A percentile compares a stretch with the other conserved stretches of the same genome.
Conservation (phyloP, 2,888 invertebrate genomes). For the Eustalomyia histrio region DNA sequence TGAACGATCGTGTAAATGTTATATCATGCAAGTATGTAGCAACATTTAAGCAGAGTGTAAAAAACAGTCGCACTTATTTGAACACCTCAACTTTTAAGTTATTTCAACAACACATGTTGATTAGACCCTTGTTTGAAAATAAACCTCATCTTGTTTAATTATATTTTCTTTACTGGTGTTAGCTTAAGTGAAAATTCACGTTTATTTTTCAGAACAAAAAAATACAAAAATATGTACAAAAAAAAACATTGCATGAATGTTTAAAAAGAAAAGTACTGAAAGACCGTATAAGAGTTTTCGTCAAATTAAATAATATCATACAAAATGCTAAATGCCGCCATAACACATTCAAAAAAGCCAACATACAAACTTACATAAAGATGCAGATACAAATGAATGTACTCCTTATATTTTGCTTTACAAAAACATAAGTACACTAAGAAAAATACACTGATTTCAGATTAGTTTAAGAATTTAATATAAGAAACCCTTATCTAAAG, state of each 20-base stretch:
- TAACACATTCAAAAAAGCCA: not conserved
- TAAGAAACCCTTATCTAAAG: too few species aligned
- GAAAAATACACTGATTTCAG: not conserved
- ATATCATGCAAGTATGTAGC: too few species aligned
- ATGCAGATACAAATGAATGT: not conserved
- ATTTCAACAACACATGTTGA: slow-evolving; percentile 26
- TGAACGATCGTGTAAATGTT: too few species aligned
- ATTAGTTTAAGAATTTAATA: too few species aligned
- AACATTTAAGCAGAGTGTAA: not conserved
- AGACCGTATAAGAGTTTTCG: not conserved
- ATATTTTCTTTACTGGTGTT: slow-evolving; percentile 16
- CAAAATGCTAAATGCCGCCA: not conserved
- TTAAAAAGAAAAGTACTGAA: slow-evolving; percentile 2
- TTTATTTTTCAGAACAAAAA: slow-evolving; percentile 4
- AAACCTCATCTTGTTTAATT: slow-evolving; percentile 23
- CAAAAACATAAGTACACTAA: not conserved
- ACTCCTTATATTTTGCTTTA: not conserved
- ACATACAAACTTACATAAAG: not conserved
- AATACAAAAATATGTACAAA: not conserved
- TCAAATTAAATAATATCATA: slow-evolving; percentile 11
- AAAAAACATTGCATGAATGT: not conserved
- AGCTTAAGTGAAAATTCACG: slow-evolving; percentile 35
- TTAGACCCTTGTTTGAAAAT: slow-evolving; percentile 6
- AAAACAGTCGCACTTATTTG: not conserved
- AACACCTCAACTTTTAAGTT: slow-evolving; percentile 1